These are phyloP conservation scores for Drosophila maculinotata DNA, from an alignment of 2,888 invertebrate species.

Conservation along the genomic window DNA sequence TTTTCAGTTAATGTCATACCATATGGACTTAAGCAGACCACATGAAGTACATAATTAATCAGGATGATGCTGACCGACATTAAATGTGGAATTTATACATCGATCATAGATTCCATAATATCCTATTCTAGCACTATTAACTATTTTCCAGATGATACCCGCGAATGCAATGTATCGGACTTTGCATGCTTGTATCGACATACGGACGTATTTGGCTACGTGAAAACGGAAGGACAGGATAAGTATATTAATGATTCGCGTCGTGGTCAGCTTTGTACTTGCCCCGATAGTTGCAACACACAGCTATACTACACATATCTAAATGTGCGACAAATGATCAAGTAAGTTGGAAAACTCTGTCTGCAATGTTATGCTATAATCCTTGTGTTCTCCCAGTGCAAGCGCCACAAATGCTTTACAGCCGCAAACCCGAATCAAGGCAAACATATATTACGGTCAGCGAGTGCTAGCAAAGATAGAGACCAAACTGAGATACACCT, in stretches of 20 bases:
- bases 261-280: slow-evolving; percentile 74
- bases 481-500: slow-evolving; percentile 82
- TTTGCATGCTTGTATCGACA: slow-evolving; percentile 73
- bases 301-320: slow-evolving; percentile 59
- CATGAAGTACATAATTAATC: too few species aligned
- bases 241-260: slow-evolving; percentile 65
- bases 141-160: slow-evolving; percentile 27
- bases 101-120: too few species aligned
- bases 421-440: slow-evolving; percentile 43
- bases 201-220: slow-evolving; percentile 67
- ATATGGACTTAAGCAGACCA: too few species aligned
- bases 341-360: slow-evolving; percentile 36
- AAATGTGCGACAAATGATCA: slow-evolving; percentile 54
- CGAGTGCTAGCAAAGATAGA: slow-evolving; percentile 83
- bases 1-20: too few species aligned
- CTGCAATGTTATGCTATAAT: not conserved
- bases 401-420: slow-evolving; percentile 38
- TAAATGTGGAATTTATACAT: too few species aligned
- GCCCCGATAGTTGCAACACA: slow-evolving; percentile 74
- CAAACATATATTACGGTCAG: slow-evolving; percentile 83
- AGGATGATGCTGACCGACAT: too few species aligned
- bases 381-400: not conserved
- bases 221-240: slow-evolving; percentile 59
- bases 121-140: too few species aligned
- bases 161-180: slow-evolving; percentile 73